Evolutionary conservation across 2,113 vertebrate genomes (phyloP), one percentile per base, ranked within the genome.

Genomic region (Thryonomys swinderianus): DNA sequence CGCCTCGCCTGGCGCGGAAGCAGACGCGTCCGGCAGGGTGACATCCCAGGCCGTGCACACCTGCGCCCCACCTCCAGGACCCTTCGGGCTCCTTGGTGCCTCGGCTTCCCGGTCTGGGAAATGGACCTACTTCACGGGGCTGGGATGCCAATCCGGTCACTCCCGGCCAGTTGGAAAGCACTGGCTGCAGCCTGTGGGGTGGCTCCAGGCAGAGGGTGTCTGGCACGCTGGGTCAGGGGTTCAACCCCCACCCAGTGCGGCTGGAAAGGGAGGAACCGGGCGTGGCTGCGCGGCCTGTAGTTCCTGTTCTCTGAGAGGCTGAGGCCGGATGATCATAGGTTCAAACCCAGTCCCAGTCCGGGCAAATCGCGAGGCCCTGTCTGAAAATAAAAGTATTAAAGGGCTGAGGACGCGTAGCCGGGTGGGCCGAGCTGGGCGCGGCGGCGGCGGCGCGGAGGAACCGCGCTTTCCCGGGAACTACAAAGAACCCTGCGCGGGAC

Each of bases 391-490:
- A 78, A 25, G 5, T 10, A 42, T 37, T 25, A 42, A 20, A 20
- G 30, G 30, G 45, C 45, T 34, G 74, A 74, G 27, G 74, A 9
- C 30, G 30, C 78, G 48, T 37, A 12, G 71, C 55, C 3, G 7
- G 48, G 13, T 10, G 48, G 48, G 48, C 27, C 23, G 23, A 25
- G 83, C 87, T 96, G 95, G 96, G 93, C 0, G 2, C 82, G 62
- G 59, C 5, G 3, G 64, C 30, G 40, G 81, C 40, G 69, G 34
- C 64, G 88, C 42, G 97, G 85, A 51, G 95, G 94, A 93, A 86
- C 11, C 82, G 13, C 18, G 69, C 91, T 97, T 97, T 97, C 92
- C 92, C 91, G 91, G 3, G 88, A 96, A 85, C 95, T 88, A 85
- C 92, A 97, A 95, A 98, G 96, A 79, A 96, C 78, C 67, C 48